Conservation (phyloP, 1,140 invertebrate genomes). For the Ylistrum balloti region DNA sequence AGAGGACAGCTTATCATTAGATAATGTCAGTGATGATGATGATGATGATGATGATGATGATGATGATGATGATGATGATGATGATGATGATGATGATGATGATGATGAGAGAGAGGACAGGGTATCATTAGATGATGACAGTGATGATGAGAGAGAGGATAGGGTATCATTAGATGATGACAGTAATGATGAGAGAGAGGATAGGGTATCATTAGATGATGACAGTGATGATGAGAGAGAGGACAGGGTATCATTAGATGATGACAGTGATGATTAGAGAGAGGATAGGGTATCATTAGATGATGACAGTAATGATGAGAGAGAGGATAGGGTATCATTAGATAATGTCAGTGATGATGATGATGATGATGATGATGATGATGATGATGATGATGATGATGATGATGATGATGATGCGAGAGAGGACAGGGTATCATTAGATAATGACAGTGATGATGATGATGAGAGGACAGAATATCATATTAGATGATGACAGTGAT, state of each 20-base stretch:
- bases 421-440: not conserved
- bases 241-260: not conserved
- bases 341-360: no score
- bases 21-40: not conserved
- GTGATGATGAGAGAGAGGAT: no score
- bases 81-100: no score
- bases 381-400: no score
- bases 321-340: not conserved
- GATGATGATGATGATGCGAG: not conserved
- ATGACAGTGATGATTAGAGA: no score
- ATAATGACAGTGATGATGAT: not conserved
- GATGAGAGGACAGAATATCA: not conserved
- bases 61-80: no score
- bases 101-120: constrained; percentile 8
- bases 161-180: not conserved
- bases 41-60: not conserved
- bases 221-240: no score
- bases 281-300: not conserved
- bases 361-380: not conserved
- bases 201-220: not conserved
- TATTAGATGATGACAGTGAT: no score
- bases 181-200: not conserved
- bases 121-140: not conserved
- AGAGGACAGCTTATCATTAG: not conserved
- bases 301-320: not conserved